Evolutionary conservation across 2,113 vertebrate species (phyloP).

Genomic region (Corythaixoides concolor): DNA sequence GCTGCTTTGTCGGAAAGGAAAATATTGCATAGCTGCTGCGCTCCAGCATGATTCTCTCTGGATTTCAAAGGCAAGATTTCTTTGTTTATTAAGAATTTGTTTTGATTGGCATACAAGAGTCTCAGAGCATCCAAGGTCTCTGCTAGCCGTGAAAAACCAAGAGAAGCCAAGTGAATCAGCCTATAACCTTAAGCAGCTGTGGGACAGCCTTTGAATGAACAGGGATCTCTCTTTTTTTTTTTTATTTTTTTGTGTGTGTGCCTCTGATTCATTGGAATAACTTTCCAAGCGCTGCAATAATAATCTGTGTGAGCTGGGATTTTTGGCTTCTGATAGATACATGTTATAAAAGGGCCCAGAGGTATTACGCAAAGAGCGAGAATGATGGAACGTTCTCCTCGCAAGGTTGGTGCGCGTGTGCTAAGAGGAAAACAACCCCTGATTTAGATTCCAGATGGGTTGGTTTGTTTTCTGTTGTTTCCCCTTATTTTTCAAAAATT

Average conservation of each 20-base stretch:
- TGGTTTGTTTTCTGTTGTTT: conserved; percentile 34
- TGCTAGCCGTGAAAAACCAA: conserved; percentile 38
- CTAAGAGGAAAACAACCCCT: conserved; percentile 19
- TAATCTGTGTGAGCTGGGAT: conserved; percentile 49
- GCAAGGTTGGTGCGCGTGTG: not conserved
- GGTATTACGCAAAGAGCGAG: not conserved
- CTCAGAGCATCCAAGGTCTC: conserved; percentile 39
- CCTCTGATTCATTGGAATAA: conserved; percentile 39
- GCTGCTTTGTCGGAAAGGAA: conserved; percentile 18
- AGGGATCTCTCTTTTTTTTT: not conserved
- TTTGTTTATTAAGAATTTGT: conserved; percentile 52
- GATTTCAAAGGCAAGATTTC: conserved; percentile 54
- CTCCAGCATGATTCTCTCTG: not conserved
- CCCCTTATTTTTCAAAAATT: conserved; percentile 28
- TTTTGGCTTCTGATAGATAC: conserved; percentile 46
- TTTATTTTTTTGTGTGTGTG: not conserved
- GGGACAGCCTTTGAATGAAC: conserved; percentile 15
- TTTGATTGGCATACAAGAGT: conserved; percentile 52
- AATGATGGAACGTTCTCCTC: conserved; percentile 11
- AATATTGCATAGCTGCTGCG: conserved; percentile 18
- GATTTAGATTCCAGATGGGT: conserved; percentile 35
- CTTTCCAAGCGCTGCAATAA: conserved; percentile 43
- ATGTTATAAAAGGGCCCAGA: conserved; percentile 23
- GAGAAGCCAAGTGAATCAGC: conserved; percentile 49
- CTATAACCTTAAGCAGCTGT: conserved; percentile 44